Evolutionary conservation across 2,888 invertebrate genomes (phyloP).

Genomic region (Siphlonurus alternatus): DNA sequence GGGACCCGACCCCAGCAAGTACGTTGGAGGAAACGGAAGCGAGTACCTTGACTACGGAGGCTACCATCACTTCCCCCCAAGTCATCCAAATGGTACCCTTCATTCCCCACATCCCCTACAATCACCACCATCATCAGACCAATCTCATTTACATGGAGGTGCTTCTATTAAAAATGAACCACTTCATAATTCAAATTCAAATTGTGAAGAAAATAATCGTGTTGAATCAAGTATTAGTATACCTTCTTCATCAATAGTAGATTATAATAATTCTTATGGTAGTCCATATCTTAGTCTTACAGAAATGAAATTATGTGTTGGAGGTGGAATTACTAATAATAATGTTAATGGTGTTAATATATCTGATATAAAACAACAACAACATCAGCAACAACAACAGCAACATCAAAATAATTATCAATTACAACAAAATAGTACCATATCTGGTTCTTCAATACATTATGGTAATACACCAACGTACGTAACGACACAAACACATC

Average conservation of each 20-base stretch:
- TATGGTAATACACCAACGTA: background rate
- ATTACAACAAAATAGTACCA: background rate
- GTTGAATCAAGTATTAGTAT: background rate
- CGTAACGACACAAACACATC: background rate
- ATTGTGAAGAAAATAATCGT: background rate
- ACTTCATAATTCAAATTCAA: background rate
- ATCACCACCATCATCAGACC: background rate
- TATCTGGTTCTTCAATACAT: background rate
- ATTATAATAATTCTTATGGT: background rate
- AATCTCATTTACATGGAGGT: background rate
- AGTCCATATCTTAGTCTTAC: slow-evolving; percentile 11
- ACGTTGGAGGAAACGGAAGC: background rate
- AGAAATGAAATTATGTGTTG: slow-evolving; percentile 11
- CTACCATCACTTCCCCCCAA: slow-evolving; percentile 10
- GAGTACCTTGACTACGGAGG: slow-evolving; percentile 9
- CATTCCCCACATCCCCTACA: slow-evolving; percentile 8
- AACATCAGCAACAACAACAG: background rate
- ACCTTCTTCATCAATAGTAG: background rate
- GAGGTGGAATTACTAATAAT: background rate
- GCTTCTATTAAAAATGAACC: background rate
- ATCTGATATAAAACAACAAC: background rate
- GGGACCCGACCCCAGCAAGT: background rate
- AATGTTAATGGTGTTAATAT: background rate
- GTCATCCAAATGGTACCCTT: slow-evolving; percentile 3
- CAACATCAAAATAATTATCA: background rate